phyloP scores from a whole-genome alignment of 1,140 invertebrate species.

The Chrysoperla carnea region DNA sequence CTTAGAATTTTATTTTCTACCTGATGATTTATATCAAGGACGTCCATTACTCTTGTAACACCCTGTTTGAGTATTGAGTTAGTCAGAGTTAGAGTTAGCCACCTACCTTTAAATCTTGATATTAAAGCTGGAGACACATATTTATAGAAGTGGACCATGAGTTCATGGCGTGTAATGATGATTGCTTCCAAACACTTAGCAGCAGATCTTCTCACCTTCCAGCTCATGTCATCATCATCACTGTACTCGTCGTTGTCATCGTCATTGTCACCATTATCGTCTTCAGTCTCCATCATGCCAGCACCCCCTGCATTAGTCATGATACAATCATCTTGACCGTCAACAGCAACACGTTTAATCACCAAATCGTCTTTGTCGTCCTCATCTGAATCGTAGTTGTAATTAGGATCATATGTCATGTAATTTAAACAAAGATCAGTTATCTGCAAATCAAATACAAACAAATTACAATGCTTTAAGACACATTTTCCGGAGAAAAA shows the following conservation, averaged over 20 bases:
- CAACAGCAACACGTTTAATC: conserved; percentile 21
- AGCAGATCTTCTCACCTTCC: conserved; percentile 89
- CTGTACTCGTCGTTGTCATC: conserved; percentile 88
- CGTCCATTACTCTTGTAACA: no score
- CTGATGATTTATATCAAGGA: no score
- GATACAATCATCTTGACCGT: conserved; percentile 40
- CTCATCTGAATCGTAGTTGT: conserved; percentile 85
- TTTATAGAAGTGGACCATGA: conserved; percentile 79
- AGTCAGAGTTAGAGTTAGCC: no score
- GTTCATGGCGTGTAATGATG: conserved; percentile 78
- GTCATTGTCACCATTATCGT: conserved; percentile 53
- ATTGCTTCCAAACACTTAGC: conserved; percentile 96
- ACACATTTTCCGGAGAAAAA: no score
- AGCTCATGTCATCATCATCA: conserved; percentile 98
- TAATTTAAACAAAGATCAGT: conserved; percentile 78
- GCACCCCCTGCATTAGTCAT: conserved; percentile 46
- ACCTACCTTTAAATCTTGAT: conserved; percentile 71
- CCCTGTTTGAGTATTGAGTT: no score
- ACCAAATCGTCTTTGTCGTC: conserved; percentile 12
- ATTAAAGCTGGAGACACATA: conserved; percentile 80
- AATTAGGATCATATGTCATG: conserved; percentile 96
- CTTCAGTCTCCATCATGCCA: conserved; percentile 41
- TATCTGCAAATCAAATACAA: conserved; percentile 38
- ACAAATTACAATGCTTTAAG: neutral
- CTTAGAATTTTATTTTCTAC: no score